Evolutionary conservation across 1,140 invertebrate species (phyloP).

Genomic region (Brachionus koreanus): DNA sequence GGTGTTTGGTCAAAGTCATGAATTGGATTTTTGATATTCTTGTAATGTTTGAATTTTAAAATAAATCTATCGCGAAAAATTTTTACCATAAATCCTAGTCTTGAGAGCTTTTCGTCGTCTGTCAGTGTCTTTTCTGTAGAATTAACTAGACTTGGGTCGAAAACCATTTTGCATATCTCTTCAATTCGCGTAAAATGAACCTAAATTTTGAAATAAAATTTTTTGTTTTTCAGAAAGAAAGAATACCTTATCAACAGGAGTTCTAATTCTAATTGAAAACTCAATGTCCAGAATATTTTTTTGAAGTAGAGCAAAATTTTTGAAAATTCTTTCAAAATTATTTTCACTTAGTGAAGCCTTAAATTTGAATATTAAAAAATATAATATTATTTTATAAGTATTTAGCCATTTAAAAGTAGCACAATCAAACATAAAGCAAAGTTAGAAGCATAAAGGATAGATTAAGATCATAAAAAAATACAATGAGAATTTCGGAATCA

Average conservation of each 20-base stretch:
- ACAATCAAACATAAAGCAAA: not conserved
- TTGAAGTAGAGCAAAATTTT: constrained; percentile 3
- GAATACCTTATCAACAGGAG: constrained; percentile 16
- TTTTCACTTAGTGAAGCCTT: not conserved
- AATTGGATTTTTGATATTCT: constrained; percentile 15
- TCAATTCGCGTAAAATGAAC: not conserved
- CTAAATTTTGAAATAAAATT: not conserved
- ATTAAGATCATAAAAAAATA: not conserved
- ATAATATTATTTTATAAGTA: not conserved
- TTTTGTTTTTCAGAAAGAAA: not conserved
- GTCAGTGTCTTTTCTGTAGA: not conserved
- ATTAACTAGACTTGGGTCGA: not conserved
- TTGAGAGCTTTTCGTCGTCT: not conserved
- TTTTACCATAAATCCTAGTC: constrained; percentile 23
- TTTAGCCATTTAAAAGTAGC: not conserved
- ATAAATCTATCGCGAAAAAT: not conserved
- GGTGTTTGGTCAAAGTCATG: not conserved
- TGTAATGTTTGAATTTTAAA: not conserved
- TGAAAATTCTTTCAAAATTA: not conserved
- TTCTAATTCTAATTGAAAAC: not conserved
- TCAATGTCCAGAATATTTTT: constrained; percentile 41
- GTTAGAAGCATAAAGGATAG: not conserved
- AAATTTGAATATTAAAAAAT: not conserved
- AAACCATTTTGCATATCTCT: not conserved
- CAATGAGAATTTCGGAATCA: not conserved